phyloP scores from a whole-genome alignment of 1,140 invertebrate genomes.

The Monochamus saltuarius region DNA sequence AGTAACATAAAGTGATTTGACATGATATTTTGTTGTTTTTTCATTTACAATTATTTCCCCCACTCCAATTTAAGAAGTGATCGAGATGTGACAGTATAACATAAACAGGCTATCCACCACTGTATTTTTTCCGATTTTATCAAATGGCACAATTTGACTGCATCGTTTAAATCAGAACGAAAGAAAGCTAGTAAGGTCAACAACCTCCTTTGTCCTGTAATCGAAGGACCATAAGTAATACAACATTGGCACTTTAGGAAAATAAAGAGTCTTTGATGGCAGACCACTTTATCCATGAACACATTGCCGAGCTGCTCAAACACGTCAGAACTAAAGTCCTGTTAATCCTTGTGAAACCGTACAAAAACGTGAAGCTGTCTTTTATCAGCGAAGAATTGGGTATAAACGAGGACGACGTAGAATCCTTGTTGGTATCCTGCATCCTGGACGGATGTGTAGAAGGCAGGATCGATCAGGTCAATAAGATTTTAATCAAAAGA shows the following conservation, averaged over 20 bases:
- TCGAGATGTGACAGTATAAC: too few species aligned
- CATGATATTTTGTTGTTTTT: too few species aligned
- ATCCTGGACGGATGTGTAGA: slow-evolving; percentile 67
- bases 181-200: too few species aligned
- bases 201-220: too few species aligned
- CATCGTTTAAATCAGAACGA: too few species aligned
- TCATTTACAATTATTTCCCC: too few species aligned
- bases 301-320: slow-evolving; percentile 94
- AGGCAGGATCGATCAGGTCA: slow-evolving; percentile 54
- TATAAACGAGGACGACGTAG: slow-evolving; percentile 92
- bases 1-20: too few species aligned
- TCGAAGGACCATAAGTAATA: too few species aligned
- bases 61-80: too few species aligned
- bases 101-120: too few species aligned
- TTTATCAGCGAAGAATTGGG: slow-evolving; percentile 97
- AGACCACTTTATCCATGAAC: slow-evolving; percentile 97
- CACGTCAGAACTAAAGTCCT: slow-evolving; percentile 96
- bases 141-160: too few species aligned
- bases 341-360: slow-evolving; percentile 95
- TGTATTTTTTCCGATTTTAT: too few species aligned
- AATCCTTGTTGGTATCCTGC: slow-evolving; percentile 86
- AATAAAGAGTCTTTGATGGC: slow-evolving; percentile 85
- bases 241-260: slow-evolving; percentile 5
- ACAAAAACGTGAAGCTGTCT: slow-evolving; percentile 94
- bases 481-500: slow-evolving; percentile 57